Conservation (phyloP, 2,113 vertebrate genomes). For the Coryphaenoides rupestris region DNA sequence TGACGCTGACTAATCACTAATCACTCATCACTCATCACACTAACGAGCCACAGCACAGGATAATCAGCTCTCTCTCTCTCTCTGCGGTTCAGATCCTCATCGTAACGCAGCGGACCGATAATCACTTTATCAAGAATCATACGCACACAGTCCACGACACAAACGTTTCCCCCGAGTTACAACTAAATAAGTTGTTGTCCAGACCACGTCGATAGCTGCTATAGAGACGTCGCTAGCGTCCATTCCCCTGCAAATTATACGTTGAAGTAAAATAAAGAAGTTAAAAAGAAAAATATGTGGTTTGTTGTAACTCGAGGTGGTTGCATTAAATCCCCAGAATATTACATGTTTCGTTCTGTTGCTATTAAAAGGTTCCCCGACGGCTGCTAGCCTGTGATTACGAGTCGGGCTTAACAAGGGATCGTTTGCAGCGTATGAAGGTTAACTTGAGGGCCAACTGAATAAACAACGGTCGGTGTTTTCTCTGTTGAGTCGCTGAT, state of each 20-base stretch:
- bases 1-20: slow-evolving; percentile 1
- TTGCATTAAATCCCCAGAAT: background rate
- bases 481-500: slow-evolving; percentile 36
- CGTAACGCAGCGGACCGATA: too few relatives aligned
- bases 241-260: background rate
- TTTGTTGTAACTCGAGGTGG: too few relatives aligned
- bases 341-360: background rate
- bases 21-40: background rate
- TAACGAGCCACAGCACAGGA: slow-evolving; percentile 38
- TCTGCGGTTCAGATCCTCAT: too few relatives aligned
- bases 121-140: too few relatives aligned
- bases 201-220: too few relatives aligned
- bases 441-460: slow-evolving; percentile 34
- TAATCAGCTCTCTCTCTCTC: slow-evolving; percentile 37
- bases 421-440: background rate
- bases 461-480: slow-evolving; percentile 9
- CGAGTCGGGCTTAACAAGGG: too few relatives aligned
- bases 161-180: too few relatives aligned
- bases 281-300: too few relatives aligned
- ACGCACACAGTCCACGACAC: too few relatives aligned
- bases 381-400: too few relatives aligned
- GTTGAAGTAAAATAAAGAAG: background rate
- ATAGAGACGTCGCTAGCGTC: too few relatives aligned
- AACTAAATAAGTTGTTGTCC: too few relatives aligned
- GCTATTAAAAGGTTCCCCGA: background rate